Evolutionary conservation across 2,888 invertebrate genomes (phyloP).

Genomic region (Maniola hyperantus): DNA sequence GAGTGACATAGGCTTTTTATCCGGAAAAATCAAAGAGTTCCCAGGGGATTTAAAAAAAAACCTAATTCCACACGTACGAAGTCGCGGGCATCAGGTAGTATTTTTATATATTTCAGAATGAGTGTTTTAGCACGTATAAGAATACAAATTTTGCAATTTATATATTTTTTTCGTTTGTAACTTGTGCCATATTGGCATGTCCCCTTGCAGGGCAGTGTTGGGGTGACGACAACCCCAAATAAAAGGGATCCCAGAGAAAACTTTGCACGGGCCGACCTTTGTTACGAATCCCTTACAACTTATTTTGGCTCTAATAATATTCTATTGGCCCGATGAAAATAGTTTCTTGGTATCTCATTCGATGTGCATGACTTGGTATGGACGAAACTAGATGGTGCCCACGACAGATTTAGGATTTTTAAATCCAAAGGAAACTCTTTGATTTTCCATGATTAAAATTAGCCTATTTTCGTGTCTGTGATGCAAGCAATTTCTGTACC

Average conservation of each 20-base stretch:
- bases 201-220: conserved; percentile 64
- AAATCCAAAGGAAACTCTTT: too few species aligned
- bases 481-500: too few species aligned
- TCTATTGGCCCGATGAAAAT: conserved; percentile 29
- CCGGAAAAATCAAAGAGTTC: too few species aligned
- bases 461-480: too few species aligned
- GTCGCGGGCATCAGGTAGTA: too few species aligned
- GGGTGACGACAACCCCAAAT: conserved; percentile 76
- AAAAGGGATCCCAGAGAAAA: conserved; percentile 70
- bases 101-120: background rate
- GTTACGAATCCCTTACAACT: conserved; percentile 67
- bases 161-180: conserved; percentile 45
- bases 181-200: conserved; percentile 53
- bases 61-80: too few species aligned
- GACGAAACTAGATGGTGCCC: background rate
- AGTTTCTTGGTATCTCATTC: conserved; percentile 21
- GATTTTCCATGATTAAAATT: too few species aligned
- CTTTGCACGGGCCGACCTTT: conserved; percentile 53
- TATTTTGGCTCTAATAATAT: conserved; percentile 33
- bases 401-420: too few species aligned
- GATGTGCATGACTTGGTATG: background rate
- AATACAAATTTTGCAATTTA: conserved; percentile 15
- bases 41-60: too few species aligned
- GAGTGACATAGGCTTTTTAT: too few species aligned
- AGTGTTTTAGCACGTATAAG: background rate